Evolutionary conservation across 2,113 vertebrate genomes (phyloP), one percentile per base, ranked within the genome.

Genomic region (Phrynosoma platyrhinos): DNA sequence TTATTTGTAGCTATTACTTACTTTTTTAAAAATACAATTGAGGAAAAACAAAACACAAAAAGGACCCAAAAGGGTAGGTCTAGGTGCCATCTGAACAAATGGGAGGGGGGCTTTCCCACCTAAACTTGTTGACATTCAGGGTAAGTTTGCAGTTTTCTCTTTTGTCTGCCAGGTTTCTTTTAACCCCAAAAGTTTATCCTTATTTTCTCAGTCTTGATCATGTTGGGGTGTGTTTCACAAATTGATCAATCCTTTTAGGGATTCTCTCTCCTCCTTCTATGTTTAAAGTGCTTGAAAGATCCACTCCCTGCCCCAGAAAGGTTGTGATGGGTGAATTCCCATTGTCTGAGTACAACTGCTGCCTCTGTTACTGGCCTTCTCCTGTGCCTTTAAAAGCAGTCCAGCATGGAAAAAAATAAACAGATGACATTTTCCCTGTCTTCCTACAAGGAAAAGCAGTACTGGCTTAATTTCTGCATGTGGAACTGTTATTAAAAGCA

Each of bases 1-100:
- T 88, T 83, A 53, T 83, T 88, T 83, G 58, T 77, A 68, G 62
- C 72, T 88, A 52, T 77, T 79, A 20, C 78, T 87, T 79, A 71
- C 55, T 58, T 32, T 72, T 87, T 55, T 23, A 69, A n/a, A 87
- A 36, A 21, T 40, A 87, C 85, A 79, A 68, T 53, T 9, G 36
- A 16, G 53, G 77, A 23, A 30, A 30, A 23, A 32, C 9, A 62
- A 23, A 42, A 82, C 53, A 87, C 69, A 82, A 36, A 32, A 13
- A 47, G n/a, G 80, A 88, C 42, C 62, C 87, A 76, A 53, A 77
- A 21, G 58, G n/a, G 58, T 21, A 55, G 79, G 40, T 30, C 58
- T 88, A 88, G 83, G 87, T 88, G 80, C 87, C 58, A 88, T 77
- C 58, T 40, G 27, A 82, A 79, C 32, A 13, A 69, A 53, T 25